Percentiles rank a stretch among this genome's conserved stretches.
phyloP scores from a whole-genome alignment of 2,888 invertebrate species.

The Choreutis nemorana region DNA sequence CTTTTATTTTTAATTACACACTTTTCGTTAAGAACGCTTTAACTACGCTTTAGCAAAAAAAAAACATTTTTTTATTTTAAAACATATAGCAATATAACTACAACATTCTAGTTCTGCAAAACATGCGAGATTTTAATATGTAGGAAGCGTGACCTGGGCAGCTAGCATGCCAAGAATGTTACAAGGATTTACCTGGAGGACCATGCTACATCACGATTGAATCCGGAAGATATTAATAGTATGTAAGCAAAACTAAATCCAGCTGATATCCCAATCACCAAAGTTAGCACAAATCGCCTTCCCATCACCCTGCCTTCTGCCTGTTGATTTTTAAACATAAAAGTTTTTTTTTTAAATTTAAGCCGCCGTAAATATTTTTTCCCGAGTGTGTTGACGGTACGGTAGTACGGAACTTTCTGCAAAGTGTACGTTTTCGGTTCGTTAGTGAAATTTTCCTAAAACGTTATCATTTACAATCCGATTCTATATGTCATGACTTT shows the following conservation, averaged over 20 bases:
- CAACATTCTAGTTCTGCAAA: not conserved
- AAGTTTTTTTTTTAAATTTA: constrained; percentile 5
- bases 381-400: too few species aligned
- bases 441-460: too few species aligned
- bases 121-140: not conserved
- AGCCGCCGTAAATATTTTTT: constrained; percentile 5
- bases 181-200: constrained; percentile 50
- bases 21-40: too few species aligned
- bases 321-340: constrained; percentile 27
- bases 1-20: too few species aligned
- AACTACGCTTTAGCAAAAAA: too few species aligned
- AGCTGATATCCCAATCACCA: constrained; percentile 75
- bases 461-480: too few species aligned
- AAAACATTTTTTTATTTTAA: not conserved
- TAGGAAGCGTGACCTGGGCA: constrained; percentile 14
- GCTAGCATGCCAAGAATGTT: constrained; percentile 22
- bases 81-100: not conserved
- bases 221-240: constrained; percentile 67
- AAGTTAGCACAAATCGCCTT: constrained; percentile 73
- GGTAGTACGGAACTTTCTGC: too few species aligned
- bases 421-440: too few species aligned
- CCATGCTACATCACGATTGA: constrained; percentile 48
- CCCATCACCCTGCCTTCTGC: constrained; percentile 66
- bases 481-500: too few species aligned
- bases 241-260: constrained; percentile 82